phyloP scores from a whole-genome alignment of 2,113 vertebrate species.

The Fregetta grallaria region DNA sequence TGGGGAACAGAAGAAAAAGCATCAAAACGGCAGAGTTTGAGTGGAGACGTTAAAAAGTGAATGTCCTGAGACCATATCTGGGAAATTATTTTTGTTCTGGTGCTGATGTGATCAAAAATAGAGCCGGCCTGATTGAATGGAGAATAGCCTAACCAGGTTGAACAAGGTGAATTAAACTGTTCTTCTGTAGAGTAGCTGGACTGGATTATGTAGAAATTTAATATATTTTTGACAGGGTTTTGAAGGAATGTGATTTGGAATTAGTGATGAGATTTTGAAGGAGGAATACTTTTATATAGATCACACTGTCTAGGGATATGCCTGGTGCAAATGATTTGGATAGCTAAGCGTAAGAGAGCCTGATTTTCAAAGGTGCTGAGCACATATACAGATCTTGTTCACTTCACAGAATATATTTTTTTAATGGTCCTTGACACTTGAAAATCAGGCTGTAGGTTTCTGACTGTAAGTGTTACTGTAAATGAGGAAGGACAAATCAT shows the following conservation, averaged over 20 bases:
- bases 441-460: not conserved
- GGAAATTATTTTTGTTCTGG: not conserved
- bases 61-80: not conserved
- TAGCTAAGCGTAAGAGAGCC: not conserved
- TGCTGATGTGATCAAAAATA: slow-evolving; percentile 17
- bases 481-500: not conserved
- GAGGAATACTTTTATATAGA: slow-evolving; percentile 27
- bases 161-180: slow-evolving; percentile 3
- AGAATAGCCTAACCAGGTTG: not conserved
- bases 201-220: slow-evolving; percentile 10
- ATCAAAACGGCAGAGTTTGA: not conserved
- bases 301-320: not conserved
- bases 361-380: slow-evolving; percentile 43
- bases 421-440: not conserved
- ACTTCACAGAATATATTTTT: not conserved
- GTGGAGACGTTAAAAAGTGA: not conserved
- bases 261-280: slow-evolving; percentile 51
- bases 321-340: slow-evolving; percentile 40
- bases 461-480: not conserved
- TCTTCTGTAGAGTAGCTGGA: slow-evolving; percentile 6
- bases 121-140: not conserved
- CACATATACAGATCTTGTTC: not conserved
- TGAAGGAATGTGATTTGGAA: slow-evolving; percentile 21
- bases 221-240: slow-evolving; percentile 30
- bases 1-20: not conserved